Percentiles rank a stretch among this genome's conserved stretches.
Conservation (phyloP, 2,797 vertebrate genomes). For the Crypturellus tataupa region DNA sequence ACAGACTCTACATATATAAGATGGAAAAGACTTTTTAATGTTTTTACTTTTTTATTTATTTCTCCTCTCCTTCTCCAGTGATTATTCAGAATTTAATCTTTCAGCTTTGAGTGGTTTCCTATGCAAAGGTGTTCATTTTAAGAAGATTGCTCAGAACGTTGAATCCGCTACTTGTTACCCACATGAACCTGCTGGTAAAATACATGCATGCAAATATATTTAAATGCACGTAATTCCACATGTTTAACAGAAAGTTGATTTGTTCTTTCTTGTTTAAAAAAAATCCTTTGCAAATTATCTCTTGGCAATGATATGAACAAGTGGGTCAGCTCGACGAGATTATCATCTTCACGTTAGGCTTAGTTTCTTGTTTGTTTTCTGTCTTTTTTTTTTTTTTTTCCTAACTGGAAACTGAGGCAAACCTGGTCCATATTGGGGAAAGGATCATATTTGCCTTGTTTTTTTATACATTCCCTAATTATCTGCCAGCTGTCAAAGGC, state of each 20-base stretch:
- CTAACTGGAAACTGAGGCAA: neutral
- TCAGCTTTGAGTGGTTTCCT: neutral
- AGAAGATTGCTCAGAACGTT: neutral
- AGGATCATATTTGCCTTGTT: neutral
- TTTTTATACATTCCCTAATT: neutral
- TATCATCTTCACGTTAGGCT: neutral
- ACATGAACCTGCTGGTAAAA: neutral
- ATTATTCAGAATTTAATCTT: neutral
- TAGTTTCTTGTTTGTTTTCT: neutral
- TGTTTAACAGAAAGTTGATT: neutral
- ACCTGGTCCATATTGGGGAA: accelerated
- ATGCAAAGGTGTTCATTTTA: neutral
- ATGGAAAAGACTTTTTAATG: neutral
- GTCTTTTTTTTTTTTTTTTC: neutral
- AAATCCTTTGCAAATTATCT: neutral
- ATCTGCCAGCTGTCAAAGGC: neutral
- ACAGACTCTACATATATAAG: neutral
- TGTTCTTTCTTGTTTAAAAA: neutral
- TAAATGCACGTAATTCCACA: neutral
- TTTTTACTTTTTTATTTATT: neutral
- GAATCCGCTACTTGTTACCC: neutral
- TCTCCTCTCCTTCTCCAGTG: accelerated
- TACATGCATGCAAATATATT: neutral
- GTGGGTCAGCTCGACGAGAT: neutral
- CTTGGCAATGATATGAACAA: neutral